Evolutionary conservation across 2,797 vertebrate species (phyloP).

Genomic region (Petrocephalus sullivani): DNA sequence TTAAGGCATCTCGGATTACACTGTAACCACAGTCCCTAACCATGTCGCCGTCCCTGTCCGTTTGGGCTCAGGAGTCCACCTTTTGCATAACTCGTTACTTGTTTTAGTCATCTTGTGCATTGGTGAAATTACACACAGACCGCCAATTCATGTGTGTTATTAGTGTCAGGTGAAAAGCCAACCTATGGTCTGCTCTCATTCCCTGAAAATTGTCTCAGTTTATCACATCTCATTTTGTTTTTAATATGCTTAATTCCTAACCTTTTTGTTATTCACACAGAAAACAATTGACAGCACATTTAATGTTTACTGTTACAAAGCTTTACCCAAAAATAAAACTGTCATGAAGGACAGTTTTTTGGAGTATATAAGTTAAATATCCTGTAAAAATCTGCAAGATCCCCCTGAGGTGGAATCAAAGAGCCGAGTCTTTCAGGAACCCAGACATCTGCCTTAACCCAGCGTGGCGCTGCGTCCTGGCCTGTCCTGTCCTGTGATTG

Average conservation of each 20-base stretch:
- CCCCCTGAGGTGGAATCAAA: background rate
- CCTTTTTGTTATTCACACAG: background rate
- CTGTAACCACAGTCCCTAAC: background rate
- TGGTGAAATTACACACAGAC: background rate
- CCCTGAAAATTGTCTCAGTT: background rate
- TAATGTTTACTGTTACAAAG: background rate
- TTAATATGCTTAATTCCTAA: background rate
- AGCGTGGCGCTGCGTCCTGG: too few relatives aligned
- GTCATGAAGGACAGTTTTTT: background rate
- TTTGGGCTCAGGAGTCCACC: background rate
- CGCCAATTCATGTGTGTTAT: background rate
- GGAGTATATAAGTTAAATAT: background rate
- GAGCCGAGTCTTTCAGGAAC: background rate
- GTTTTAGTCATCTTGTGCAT: background rate
- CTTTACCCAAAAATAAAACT: background rate
- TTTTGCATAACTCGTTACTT: background rate
- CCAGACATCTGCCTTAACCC: background rate
- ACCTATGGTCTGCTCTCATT: background rate
- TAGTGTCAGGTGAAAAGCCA: background rate
- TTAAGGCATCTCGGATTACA: background rate
- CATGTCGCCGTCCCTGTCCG: background rate
- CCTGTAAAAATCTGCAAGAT: background rate
- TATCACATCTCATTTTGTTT: background rate
- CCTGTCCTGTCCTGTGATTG: background rate
- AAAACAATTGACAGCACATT: background rate